phyloP scores from a whole-genome alignment of 2,888 invertebrate species.

The Drosophila conformis region DNA sequence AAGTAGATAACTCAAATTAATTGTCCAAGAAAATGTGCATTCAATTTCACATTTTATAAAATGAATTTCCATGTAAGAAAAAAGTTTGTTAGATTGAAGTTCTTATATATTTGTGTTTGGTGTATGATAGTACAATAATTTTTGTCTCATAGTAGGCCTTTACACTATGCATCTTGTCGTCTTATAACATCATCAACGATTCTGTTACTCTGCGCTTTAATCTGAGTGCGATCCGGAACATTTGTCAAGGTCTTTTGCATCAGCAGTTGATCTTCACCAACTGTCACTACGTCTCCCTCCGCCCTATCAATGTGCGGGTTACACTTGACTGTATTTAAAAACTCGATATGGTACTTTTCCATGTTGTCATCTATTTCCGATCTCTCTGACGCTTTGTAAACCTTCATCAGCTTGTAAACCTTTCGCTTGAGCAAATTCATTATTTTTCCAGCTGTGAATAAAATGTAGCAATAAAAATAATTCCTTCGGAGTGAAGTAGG shows the following conservation, averaged over 20 bases:
- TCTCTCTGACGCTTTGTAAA: slow-evolving; percentile 37
- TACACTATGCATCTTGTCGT: slow-evolving; percentile 63
- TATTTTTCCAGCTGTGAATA: slow-evolving; percentile 64
- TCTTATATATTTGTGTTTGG: background rate
- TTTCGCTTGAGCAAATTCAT: slow-evolving; percentile 73
- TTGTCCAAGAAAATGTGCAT: background rate
- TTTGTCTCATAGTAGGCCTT: background rate
- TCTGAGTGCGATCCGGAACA: slow-evolving; percentile 80
- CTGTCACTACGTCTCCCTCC: slow-evolving; percentile 5
- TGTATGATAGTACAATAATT: slow-evolving; percentile 2
- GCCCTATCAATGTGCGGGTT: background rate
- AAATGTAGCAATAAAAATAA: background rate
- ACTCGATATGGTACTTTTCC: slow-evolving; percentile 68
- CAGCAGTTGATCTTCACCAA: slow-evolving; percentile 58
- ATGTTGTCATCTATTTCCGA: slow-evolving; percentile 21
- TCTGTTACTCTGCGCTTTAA: slow-evolving; percentile 81
- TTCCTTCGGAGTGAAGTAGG: accelerated
- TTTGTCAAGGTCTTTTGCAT: slow-evolving; percentile 55
- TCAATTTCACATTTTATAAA: background rate
- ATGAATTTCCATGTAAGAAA: background rate
- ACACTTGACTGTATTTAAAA: slow-evolving; percentile 38
- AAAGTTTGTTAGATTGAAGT: too few species aligned
- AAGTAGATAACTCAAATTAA: too few species aligned
- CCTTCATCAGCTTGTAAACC: slow-evolving; percentile 63
- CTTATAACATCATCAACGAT: slow-evolving; percentile 79